Percentiles rank a stretch among this genome's conserved stretches.
These are phyloP conservation scores for Nyctalus aviator DNA, from an alignment of 2,797 vertebrate genomes.

Conservation along the genomic window DNA sequence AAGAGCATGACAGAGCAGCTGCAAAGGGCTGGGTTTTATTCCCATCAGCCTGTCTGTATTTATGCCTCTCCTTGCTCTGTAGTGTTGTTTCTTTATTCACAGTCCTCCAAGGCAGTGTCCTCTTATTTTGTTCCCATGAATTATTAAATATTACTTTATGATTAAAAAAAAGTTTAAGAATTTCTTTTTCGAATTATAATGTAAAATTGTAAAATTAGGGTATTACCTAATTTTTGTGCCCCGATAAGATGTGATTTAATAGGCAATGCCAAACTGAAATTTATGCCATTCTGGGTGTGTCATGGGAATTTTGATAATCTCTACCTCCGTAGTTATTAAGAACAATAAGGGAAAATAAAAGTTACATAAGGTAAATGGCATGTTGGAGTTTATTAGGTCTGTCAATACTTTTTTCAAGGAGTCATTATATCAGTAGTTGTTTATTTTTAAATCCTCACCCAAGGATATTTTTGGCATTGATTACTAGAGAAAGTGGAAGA, in stretches of 20 bases:
- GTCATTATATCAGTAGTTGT: slow-evolving; percentile 7
- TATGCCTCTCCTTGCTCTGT: slow-evolving; percentile 27
- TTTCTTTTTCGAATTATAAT: not conserved
- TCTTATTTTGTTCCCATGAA: slow-evolving; percentile 51
- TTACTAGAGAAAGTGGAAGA: too few relatives aligned
- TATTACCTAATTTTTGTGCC: slow-evolving; percentile 34
- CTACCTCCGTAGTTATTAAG: not conserved
- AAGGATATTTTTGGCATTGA: too few relatives aligned
- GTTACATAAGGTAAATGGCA: not conserved
- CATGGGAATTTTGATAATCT: slow-evolving; percentile 5
- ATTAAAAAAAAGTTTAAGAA: slow-evolving; percentile 14
- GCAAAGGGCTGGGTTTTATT: slow-evolving; percentile 59
- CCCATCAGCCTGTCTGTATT: slow-evolving; percentile 60
- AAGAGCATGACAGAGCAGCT: slow-evolving; percentile 26
- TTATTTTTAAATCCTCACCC: not conserved
- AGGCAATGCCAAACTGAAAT: not conserved
- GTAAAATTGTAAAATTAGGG: not conserved
- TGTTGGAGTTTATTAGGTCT: not conserved
- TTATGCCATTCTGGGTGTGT: not conserved
- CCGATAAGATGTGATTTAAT: not conserved
- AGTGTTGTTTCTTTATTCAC: not conserved
- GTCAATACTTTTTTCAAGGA: slow-evolving; percentile 21
- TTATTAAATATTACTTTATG: slow-evolving; percentile 64
- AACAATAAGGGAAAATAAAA: slow-evolving; percentile 12
- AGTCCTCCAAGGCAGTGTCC: not conserved